Evolutionary conservation across 2,888 invertebrate species (phyloP).

Genomic region (Harmothoe impar): DNA sequence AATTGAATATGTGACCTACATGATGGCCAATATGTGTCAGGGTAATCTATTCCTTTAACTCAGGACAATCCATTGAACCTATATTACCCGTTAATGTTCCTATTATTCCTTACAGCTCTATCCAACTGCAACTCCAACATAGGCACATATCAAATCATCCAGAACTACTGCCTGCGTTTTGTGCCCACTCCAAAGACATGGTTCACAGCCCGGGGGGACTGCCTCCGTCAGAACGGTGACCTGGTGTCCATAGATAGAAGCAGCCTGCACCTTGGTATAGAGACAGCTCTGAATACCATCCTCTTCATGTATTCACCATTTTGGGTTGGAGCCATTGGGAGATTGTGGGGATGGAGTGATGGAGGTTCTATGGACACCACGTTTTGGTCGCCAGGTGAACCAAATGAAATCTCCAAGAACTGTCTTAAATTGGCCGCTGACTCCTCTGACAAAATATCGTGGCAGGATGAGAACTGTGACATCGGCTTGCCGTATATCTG

Average conservation of each 20-base stretch:
- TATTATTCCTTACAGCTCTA: neutral
- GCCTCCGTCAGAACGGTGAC: neutral
- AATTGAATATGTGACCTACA: too few relatives aligned
- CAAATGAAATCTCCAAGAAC: neutral
- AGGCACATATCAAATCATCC: neutral
- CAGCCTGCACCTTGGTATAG: neutral
- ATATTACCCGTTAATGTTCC: too few relatives aligned
- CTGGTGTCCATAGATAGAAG: neutral
- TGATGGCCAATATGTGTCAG: too few relatives aligned
- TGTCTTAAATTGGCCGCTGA: neutral
- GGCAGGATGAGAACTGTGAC: constrained; percentile 7
- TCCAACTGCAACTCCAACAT: neutral
- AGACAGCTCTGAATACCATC: neutral
- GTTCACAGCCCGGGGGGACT: neutral
- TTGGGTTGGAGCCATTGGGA: constrained; percentile 10
- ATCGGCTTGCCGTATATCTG: neutral
- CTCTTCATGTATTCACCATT: neutral
- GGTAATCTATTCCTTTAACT: too few relatives aligned
- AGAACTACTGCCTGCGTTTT: neutral
- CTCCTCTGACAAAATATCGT: neutral
- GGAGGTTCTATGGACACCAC: neutral
- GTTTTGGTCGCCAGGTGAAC: neutral
- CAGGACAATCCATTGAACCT: too few relatives aligned
- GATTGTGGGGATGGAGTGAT: constrained; percentile 1
- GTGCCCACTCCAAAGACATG: neutral